Conservation (phyloP, 2,888 invertebrate genomes). For the Amblyteles armatorius region DNA sequence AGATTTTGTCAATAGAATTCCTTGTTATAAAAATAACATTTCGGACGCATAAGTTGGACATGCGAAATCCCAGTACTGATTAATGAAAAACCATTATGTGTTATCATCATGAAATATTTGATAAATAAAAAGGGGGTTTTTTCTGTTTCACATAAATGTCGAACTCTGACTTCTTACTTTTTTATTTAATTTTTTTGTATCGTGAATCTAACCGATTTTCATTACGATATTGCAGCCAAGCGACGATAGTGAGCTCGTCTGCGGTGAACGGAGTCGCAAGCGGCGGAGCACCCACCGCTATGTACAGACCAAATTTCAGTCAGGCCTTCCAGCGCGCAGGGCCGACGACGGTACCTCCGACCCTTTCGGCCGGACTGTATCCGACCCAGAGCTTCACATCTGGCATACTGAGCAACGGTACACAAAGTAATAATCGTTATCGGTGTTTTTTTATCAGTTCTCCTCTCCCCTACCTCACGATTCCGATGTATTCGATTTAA, state of each 20-base stretch:
- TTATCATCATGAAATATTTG: not conserved
- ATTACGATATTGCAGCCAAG: constrained; percentile 85
- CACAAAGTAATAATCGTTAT: constrained; percentile 83
- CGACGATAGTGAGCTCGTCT: constrained; percentile 86
- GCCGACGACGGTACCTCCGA: constrained; percentile 83
- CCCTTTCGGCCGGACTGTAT: constrained; percentile 84
- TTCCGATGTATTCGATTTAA: not conserved
- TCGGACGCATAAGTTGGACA: not conserved
- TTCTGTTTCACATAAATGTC: not conserved
- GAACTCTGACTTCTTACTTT: not conserved
- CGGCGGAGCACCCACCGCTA: constrained; percentile 87
- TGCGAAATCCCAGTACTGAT: not conserved
- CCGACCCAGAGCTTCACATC: constrained; percentile 84
- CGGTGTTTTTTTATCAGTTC: constrained; percentile 54
- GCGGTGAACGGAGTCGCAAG: constrained; percentile 82
- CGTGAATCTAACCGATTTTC: constrained; percentile 34
- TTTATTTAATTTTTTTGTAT: constrained; percentile 27
- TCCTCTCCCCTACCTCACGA: constrained; percentile 9
- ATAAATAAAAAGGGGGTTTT: not conserved
- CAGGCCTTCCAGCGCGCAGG: constrained; percentile 89
- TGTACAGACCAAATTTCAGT: constrained; percentile 91
- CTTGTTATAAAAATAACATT: not conserved
- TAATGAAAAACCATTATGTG: not conserved
- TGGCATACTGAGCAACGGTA: constrained; percentile 85
- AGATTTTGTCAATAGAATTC: not conserved